Conservation (phyloP, 2,888 invertebrate species). For the Ditylenchus weischeri region DNA sequence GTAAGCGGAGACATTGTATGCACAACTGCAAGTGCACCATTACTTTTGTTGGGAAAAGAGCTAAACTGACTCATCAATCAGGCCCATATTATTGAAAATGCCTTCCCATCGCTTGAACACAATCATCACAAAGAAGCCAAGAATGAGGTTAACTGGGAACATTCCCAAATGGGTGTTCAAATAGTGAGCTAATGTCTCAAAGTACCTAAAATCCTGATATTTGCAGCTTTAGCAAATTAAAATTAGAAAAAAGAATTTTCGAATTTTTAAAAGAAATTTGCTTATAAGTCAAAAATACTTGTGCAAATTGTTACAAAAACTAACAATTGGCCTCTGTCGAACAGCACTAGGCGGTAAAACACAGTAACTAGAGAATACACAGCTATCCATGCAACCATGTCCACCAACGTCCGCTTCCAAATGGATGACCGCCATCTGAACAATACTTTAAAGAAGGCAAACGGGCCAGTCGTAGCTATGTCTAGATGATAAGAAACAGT, state of each 20-base stretch:
- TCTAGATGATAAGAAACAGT: slow-evolving; percentile 18
- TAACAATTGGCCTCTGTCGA: background rate
- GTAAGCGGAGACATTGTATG: slow-evolving; percentile 10
- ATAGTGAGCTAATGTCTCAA: slow-evolving; percentile 15
- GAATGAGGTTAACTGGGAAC: slow-evolving; percentile 15
- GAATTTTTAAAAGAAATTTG: too few species aligned
- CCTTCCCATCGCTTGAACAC: slow-evolving; percentile 20
- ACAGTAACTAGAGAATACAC: slow-evolving; percentile 15
- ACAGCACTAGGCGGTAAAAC: slow-evolving; percentile 9
- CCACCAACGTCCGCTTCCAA: slow-evolving; percentile 15
- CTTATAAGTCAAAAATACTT: too few species aligned
- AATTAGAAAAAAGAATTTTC: too few species aligned
- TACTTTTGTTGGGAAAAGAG: background rate
- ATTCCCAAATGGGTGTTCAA: slow-evolving; percentile 18
- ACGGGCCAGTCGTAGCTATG: slow-evolving; percentile 17
- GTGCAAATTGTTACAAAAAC: background rate
- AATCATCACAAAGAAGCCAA: slow-evolving; percentile 23
- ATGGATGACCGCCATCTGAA: slow-evolving; percentile 20
- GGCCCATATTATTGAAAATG: slow-evolving; percentile 17
- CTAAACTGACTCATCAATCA: slow-evolving; percentile 13
- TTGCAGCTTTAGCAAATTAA: too few species aligned
- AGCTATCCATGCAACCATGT: slow-evolving; percentile 17
- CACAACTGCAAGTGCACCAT: slow-evolving; percentile 4
- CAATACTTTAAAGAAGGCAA: slow-evolving; percentile 18
- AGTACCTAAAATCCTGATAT: slow-evolving; percentile 9